Conservation (phyloP, 2,888 invertebrate genomes). For the Polia nebulosa region DNA sequence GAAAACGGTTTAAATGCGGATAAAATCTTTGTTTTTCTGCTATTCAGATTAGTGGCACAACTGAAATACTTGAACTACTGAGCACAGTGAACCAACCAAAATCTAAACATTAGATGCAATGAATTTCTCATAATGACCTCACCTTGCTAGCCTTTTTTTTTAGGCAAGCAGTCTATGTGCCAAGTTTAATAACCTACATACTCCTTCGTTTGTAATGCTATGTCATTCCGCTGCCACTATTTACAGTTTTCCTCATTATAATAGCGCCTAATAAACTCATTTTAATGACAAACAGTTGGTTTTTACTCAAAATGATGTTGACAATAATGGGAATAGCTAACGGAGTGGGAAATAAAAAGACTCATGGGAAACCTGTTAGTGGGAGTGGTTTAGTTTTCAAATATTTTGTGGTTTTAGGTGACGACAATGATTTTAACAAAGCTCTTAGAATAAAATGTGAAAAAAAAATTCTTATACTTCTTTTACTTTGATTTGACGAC, state of each 20-base stretch:
- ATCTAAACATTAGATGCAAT: slow-evolving; percentile 28
- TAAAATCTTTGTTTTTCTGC: slow-evolving; percentile 38
- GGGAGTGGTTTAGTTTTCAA: slow-evolving; percentile 2
- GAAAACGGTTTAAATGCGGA: slow-evolving; percentile 30
- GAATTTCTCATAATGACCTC: slow-evolving; percentile 41
- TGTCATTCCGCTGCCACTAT: slow-evolving; percentile 47
- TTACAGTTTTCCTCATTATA: slow-evolving; percentile 47
- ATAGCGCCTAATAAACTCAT: slow-evolving; percentile 36
- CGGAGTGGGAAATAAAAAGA: slow-evolving; percentile 26
- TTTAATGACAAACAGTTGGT: slow-evolving; percentile 34
- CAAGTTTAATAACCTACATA: slow-evolving; percentile 53
- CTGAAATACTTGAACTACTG: slow-evolving; percentile 18
- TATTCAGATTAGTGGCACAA: slow-evolving; percentile 37
- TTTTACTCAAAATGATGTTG: slow-evolving; percentile 38
- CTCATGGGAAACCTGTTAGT: slow-evolving; percentile 20
- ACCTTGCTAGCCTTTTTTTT: too few species aligned
- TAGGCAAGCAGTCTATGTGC: slow-evolving; percentile 10
- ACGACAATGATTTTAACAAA: too few species aligned
- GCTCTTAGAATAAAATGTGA: too few species aligned
- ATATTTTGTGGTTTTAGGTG: too few species aligned
- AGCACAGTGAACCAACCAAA: slow-evolving; percentile 33
- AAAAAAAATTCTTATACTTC: too few species aligned
- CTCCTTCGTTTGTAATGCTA: slow-evolving; percentile 28
- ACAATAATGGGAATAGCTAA: slow-evolving; percentile 33
- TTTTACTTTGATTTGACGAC: too few species aligned